These are phyloP conservation scores for Pheucticus melanocephalus DNA, from an alignment of 2,113 vertebrate species.

Conservation along the genomic window DNA sequence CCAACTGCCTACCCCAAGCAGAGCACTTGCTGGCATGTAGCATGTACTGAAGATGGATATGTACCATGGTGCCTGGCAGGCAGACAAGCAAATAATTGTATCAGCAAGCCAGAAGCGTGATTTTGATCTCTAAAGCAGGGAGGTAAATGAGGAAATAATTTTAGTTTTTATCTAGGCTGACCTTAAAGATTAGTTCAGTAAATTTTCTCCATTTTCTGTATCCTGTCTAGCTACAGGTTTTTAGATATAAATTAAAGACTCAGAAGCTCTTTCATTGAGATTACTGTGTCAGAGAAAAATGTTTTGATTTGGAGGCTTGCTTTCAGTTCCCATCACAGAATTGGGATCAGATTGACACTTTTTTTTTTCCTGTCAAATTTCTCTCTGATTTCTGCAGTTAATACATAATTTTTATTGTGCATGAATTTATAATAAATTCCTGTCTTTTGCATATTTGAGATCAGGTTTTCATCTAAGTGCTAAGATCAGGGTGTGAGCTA, in stretches of 20 bases:
- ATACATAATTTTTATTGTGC: background rate
- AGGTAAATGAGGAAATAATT: slow-evolving; percentile 34
- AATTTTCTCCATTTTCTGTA: background rate
- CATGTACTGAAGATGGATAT: slow-evolving; percentile 14
- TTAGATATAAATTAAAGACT: background rate
- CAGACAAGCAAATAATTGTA: slow-evolving; percentile 33
- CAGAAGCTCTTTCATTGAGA: background rate
- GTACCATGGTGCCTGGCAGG: slow-evolving; percentile 15
- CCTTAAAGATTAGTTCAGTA: background rate
- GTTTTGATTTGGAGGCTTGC: background rate
- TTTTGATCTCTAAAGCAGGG: background rate
- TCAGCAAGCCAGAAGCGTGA: background rate
- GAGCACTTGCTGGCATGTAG: slow-evolving; percentile 11
- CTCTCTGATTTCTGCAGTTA: slow-evolving; percentile 8
- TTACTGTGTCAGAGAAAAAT: background rate
- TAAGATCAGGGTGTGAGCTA: background rate
- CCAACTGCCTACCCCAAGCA: slow-evolving; percentile 10
- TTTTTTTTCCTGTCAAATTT: slow-evolving; percentile 13
- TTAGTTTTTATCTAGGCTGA: background rate
- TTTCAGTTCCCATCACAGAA: background rate
- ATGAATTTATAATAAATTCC: background rate
- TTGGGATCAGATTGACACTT: background rate
- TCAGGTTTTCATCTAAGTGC: background rate
- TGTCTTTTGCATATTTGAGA: background rate
- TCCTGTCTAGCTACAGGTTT: background rate